phyloP scores from a whole-genome alignment of 1,140 invertebrate species.

The Drosophila rufa region DNA sequence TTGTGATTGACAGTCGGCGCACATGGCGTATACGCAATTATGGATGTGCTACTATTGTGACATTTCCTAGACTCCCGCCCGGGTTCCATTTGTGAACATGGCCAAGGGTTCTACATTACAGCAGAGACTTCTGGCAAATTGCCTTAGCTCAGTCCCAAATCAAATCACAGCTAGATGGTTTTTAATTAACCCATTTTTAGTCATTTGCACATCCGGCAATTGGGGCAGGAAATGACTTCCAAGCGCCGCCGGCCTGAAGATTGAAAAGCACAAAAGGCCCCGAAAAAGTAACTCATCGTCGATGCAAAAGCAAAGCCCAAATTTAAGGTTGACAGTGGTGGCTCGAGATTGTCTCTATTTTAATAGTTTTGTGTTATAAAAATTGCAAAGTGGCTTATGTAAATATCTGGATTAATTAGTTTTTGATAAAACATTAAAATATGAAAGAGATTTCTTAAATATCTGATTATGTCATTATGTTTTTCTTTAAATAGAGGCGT shows the following conservation, averaged over 20 bases:
- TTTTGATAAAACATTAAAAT: not conserved
- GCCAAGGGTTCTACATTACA: slow-evolving; percentile 18
- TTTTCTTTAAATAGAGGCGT: too few species aligned
- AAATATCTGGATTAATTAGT: not conserved
- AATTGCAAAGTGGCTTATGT: not conserved
- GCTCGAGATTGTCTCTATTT: not conserved
- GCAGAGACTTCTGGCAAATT: slow-evolving; percentile 8
- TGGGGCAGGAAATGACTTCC: slow-evolving; percentile 67
- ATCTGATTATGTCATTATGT: too few species aligned
- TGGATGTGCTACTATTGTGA: slow-evolving; percentile 51
- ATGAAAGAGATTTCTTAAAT: not conserved
- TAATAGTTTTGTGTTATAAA: not conserved
- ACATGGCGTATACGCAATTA: slow-evolving; percentile 82
- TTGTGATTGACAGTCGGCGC: slow-evolving; percentile 70
- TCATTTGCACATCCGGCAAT: slow-evolving; percentile 75
- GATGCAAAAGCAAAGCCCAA: slow-evolving; percentile 25
- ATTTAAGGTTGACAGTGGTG: slow-evolving; percentile 10
- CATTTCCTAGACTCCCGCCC: slow-evolving; percentile 59
- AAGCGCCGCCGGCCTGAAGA: slow-evolving; percentile 36
- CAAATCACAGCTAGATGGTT: slow-evolving; percentile 28
- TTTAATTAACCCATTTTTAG: slow-evolving; percentile 80
- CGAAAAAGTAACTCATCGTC: slow-evolving; percentile 30
- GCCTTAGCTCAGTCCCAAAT: slow-evolving; percentile 20
- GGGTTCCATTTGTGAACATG: slow-evolving; percentile 10
- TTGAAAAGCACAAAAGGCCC: slow-evolving; percentile 30